A percentile compares a stretch with the other conserved stretches of the same genome.
These are phyloP conservation scores for Lamellibrachia luymesi DNA, from an alignment of 1,140 invertebrate genomes.

Conservation along the genomic window DNA sequence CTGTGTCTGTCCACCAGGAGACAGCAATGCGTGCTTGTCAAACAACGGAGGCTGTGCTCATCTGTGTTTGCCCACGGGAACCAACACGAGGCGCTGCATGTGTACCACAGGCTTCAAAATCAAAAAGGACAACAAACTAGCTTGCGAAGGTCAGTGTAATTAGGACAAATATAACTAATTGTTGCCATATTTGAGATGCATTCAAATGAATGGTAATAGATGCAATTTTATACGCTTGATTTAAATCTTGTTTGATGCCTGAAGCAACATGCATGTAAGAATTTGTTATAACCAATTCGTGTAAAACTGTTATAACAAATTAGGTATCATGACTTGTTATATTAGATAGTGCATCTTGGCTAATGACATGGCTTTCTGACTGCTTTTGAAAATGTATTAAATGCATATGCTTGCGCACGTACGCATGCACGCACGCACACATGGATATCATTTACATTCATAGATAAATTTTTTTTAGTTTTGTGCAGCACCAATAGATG, in stretches of 20 bases:
- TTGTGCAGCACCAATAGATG: neutral
- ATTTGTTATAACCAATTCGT: neutral
- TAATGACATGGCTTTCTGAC: neutral
- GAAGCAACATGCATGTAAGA: neutral
- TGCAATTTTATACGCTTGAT: neutral
- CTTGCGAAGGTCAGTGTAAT: neutral
- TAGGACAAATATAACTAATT: neutral
- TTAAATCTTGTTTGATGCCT: neutral
- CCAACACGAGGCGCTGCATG: neutral
- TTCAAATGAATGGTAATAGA: neutral
- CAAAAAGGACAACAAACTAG: neutral
- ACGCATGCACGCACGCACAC: no score
- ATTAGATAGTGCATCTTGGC: neutral
- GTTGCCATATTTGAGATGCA: neutral
- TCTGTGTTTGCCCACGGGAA: neutral
- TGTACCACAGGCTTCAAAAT: neutral
- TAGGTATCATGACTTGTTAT: neutral
- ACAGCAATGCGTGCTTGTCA: neutral
- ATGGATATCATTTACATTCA: neutral
- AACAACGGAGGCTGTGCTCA: conserved; percentile 6
- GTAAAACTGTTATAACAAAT: neutral
- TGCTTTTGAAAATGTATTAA: neutral
- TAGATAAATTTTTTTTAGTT: neutral
- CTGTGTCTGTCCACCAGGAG: neutral
- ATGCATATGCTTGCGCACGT: neutral